Percentiles rank a stretch among this genome's conserved stretches.
Conservation (phyloP, 2,888 invertebrate species). For the Gastracanthus pulcherrimus region DNA sequence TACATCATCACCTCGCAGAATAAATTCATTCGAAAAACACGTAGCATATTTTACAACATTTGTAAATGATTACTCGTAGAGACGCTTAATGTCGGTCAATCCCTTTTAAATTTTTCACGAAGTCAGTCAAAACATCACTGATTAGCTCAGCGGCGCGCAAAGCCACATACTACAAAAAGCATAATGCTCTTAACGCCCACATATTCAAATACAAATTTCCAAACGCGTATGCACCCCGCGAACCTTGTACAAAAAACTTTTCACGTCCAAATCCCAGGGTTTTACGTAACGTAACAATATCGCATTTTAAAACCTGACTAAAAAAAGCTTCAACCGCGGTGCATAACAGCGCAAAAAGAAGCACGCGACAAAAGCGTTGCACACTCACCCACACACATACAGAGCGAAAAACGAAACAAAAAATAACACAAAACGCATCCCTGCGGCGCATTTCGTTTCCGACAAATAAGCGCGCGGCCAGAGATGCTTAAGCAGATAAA, state of each 20-base stretch:
- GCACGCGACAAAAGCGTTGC: neutral
- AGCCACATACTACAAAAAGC: neutral
- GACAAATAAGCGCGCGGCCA: slow-evolving; percentile 54
- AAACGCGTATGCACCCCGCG: slow-evolving; percentile 3
- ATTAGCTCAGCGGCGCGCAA: neutral
- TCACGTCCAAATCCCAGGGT: slow-evolving; percentile 34
- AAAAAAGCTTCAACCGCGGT: slow-evolving; percentile 1
- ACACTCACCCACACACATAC: slow-evolving; percentile 2
- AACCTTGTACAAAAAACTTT: slow-evolving; percentile 24
- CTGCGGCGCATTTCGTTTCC: slow-evolving; percentile 44
- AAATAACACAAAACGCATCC: slow-evolving; percentile 23
- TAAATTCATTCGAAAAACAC: no score
- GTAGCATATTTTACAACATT: no score
- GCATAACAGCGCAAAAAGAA: slow-evolving; percentile 26
- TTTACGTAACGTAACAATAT: slow-evolving; percentile 31
- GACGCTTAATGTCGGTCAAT: neutral
- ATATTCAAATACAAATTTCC: slow-evolving; percentile 2
- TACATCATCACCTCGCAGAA: neutral
- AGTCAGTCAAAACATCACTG: neutral
- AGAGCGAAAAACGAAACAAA: neutral
- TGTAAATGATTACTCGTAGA: neutral
- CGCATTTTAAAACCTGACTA: slow-evolving; percentile 41
- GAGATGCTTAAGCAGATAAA: slow-evolving; percentile 58
- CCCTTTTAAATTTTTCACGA: neutral
- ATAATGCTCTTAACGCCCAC: slow-evolving; percentile 26